Percentiles rank a stretch among this genome's conserved stretches.
phyloP scores from a whole-genome alignment of 2,113 vertebrate species.

The Corythoichthys haematopterus region DNA sequence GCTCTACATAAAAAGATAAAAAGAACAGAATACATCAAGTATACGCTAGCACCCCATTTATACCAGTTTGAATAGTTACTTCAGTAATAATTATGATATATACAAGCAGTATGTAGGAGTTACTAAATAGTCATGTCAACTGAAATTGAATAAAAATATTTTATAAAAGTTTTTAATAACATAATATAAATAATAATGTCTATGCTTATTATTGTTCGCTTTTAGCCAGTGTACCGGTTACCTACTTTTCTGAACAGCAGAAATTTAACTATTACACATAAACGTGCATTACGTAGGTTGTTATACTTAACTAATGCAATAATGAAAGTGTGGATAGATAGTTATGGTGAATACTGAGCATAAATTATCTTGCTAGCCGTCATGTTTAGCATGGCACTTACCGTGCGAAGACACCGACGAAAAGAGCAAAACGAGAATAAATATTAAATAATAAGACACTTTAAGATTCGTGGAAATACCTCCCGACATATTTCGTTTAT shows the following conservation, averaged over 20 bases:
- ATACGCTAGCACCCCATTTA: no score
- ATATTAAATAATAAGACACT: conserved; percentile 9
- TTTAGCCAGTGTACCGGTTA: neutral
- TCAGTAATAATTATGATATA: no score
- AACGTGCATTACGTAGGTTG: neutral
- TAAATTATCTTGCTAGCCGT: neutral
- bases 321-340: neutral
- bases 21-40: neutral
- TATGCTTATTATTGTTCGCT: no score
- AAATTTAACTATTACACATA: neutral
- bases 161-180: neutral
- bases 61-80: no score
- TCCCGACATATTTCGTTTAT: conserved; percentile 23
- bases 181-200: neutral
- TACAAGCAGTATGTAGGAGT: no score
- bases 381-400: conserved; percentile 34
- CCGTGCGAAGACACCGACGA: conserved; percentile 42
- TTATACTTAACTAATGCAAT: neutral
- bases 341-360: neutral
- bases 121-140: neutral
- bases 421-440: conserved; percentile 19
- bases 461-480: neutral
- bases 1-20: conserved; percentile 32
- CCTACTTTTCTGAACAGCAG: neutral
- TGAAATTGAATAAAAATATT: neutral